phyloP scores from a whole-genome alignment of 2,797 vertebrate genomes.

The Danio aesculapii region DNA sequence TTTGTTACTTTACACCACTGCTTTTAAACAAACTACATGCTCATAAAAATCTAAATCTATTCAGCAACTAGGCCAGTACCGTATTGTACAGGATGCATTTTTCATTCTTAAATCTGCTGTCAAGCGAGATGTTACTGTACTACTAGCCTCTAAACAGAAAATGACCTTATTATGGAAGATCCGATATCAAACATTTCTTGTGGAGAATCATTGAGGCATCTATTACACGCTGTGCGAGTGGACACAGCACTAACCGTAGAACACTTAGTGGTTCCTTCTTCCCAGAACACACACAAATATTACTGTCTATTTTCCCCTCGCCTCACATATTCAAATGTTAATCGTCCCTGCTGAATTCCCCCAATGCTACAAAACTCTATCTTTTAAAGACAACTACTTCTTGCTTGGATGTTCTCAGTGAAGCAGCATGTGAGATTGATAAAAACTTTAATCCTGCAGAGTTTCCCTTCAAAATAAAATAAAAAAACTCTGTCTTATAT shows the following conservation, averaged over 20 bases:
- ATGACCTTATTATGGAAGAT: constrained; percentile 7
- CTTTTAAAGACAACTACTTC: not conserved
- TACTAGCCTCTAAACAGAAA: not conserved
- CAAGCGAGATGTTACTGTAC: not conserved
- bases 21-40: too few relatives aligned
- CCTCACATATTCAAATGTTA: not conserved
- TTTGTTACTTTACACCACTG: too few relatives aligned
- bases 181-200: constrained; percentile 11
- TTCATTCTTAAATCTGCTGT: constrained; percentile 22
- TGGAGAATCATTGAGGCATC: constrained; percentile 4
- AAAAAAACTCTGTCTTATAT: not conserved
- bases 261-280: constrained; percentile 48
- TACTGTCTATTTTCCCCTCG: not conserved
- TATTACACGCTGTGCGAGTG: constrained; percentile 20
- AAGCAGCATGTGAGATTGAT: not conserved
- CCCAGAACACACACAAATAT: constrained; percentile 38
- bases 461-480: too few relatives aligned
- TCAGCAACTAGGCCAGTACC: not conserved
- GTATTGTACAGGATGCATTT: not conserved
- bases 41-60: not conserved
- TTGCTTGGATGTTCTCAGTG: not conserved
- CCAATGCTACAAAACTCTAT: not conserved
- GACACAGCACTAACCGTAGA: constrained; percentile 10
- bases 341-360: not conserved
- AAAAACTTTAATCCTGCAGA: not conserved